These are phyloP conservation scores for Thymallus thymallus DNA, from an alignment of 2,113 vertebrate species.

Conservation along the genomic window DNA sequence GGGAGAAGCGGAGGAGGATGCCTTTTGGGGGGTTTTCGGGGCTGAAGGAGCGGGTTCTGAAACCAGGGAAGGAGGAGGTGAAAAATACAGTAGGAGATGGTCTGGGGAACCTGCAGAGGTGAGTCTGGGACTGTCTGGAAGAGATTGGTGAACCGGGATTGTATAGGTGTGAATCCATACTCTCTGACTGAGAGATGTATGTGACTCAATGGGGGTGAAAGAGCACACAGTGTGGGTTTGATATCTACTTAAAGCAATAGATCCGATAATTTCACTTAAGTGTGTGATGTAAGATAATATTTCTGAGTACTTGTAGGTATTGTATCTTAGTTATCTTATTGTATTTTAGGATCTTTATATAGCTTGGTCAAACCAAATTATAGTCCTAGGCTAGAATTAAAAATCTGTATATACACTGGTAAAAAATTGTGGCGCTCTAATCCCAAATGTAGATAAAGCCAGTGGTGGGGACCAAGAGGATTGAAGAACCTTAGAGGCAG, in stretches of 20 bases:
- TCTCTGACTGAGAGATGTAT: background rate
- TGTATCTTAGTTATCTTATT: no score
- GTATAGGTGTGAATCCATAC: background rate
- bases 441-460: background rate
- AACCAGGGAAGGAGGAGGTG: slow-evolving; percentile 87
- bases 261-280: no score
- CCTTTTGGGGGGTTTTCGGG: slow-evolving; percentile 83
- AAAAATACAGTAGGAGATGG: slow-evolving; percentile 85
- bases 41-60: slow-evolving; percentile 86
- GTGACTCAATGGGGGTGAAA: no score
- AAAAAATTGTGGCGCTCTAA: no score
- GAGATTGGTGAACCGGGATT: background rate
- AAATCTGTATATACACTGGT: no score
- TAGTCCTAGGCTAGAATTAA: no score
- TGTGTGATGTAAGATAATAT: no score
- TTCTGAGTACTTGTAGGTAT: no score
- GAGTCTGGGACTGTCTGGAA: slow-evolving; percentile 59
- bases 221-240: no score
- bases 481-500: slow-evolving; percentile 1
- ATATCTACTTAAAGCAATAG: no score
- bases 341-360: no score
- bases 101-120: slow-evolving; percentile 92
- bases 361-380: no score
- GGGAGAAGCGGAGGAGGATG: slow-evolving; percentile 73
- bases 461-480: slow-evolving; percentile 13